Evolutionary conservation across 2,113 vertebrate genomes (phyloP).

Genomic region (Cheirogaleus medius): DNA sequence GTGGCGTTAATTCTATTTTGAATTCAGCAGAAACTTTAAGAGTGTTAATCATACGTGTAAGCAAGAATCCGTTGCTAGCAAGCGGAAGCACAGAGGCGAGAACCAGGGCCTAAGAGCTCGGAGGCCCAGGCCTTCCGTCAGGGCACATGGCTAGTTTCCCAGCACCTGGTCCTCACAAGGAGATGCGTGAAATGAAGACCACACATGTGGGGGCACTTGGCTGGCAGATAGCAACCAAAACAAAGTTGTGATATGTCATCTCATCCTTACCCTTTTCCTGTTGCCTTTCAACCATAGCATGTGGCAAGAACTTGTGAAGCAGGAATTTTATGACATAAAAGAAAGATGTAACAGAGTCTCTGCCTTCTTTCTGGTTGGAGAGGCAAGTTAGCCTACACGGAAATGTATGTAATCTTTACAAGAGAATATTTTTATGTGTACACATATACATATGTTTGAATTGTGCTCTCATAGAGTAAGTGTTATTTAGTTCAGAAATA

Average conservation of each 20-base stretch:
- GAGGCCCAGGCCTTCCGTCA: neutral
- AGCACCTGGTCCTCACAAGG: neutral
- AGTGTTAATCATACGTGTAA: neutral
- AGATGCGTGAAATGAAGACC: neutral
- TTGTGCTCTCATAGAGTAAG: no score
- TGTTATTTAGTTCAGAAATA: neutral
- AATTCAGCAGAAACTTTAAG: neutral
- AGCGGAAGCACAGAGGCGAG: neutral
- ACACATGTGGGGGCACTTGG: neutral
- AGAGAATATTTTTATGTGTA: neutral
- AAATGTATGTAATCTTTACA: neutral
- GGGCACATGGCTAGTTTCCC: neutral
- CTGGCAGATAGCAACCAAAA: neutral
- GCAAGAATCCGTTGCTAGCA: neutral
- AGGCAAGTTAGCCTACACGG: neutral
- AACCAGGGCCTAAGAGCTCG: neutral
- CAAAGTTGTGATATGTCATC: neutral
- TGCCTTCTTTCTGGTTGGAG: neutral
- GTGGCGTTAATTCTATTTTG: neutral
- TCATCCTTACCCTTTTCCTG: neutral
- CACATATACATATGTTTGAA: rapidly evolving
- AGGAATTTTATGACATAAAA: neutral
- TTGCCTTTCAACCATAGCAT: neutral
- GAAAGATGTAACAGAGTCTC: neutral
- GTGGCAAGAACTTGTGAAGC: neutral